Evolutionary conservation across 2,113 vertebrate species (phyloP).

Genomic region (Brachyhypopomus gauderio): DNA sequence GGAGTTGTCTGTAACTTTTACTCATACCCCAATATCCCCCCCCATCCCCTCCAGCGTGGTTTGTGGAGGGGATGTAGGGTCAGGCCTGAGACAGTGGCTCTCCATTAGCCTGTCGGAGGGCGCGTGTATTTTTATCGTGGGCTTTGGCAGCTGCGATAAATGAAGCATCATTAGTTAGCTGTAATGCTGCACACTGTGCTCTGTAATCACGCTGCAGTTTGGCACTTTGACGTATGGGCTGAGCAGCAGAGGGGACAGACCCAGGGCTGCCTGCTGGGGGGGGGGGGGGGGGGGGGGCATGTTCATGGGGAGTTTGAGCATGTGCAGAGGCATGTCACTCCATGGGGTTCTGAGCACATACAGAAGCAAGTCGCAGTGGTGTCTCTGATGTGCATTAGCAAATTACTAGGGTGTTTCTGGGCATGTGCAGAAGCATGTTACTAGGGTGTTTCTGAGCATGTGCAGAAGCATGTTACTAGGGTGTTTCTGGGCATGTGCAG

Average conservation of each 20-base stretch:
- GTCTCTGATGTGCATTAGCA: no score
- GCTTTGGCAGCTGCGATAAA: slow-evolving; percentile 48
- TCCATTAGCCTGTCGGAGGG: slow-evolving; percentile 53
- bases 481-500: no score
- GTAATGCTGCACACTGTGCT: slow-evolving; percentile 59
- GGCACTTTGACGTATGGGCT: slow-evolving; percentile 66
- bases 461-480: no score
- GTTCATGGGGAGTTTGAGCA: no score
- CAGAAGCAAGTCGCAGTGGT: no score
- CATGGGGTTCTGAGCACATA: no score
- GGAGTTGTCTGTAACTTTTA: background rate
- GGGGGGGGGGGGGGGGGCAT: no score
- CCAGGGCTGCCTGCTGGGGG: slow-evolving; percentile 31
- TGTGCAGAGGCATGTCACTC: no score
- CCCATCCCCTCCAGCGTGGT: background rate
- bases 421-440: no score
- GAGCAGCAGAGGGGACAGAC: slow-evolving; percentile 22
- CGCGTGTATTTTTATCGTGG: slow-evolving; percentile 55
- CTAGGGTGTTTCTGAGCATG: no score
- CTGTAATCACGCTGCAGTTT: slow-evolving; percentile 69
- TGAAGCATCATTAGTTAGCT: slow-evolving; percentile 65
- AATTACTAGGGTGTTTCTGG: no score
- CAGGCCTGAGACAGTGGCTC: slow-evolving; percentile 46
- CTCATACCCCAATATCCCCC: background rate
- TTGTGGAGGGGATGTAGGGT: slow-evolving; percentile 45